Conservation (phyloP, 2,797 vertebrate genomes). For the Nannoperca australis region DNA sequence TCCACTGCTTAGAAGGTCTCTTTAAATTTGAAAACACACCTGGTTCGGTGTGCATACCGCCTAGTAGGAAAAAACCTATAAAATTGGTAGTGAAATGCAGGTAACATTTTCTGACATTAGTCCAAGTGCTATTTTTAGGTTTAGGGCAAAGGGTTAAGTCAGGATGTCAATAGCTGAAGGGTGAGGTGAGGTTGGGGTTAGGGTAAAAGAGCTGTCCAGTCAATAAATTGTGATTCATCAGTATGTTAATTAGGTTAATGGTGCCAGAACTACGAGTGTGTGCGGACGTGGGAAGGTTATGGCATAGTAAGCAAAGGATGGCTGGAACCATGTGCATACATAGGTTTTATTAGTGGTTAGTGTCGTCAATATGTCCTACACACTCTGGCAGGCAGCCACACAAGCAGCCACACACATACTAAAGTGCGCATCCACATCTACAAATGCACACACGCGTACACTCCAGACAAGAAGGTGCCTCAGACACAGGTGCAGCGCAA, state of each 20-base stretch:
- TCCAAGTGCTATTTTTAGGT: conserved; percentile 37
- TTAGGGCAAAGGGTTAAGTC: conserved; percentile 22
- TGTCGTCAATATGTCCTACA: conserved; percentile 59
- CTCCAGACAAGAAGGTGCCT: conserved; percentile 60
- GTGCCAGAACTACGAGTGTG: conserved; percentile 7
- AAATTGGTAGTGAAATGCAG: not conserved
- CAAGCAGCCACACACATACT: conserved; percentile 6
- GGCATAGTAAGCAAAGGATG: conserved; percentile 24
- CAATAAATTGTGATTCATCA: conserved; percentile 35
- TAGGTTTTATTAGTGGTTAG: conserved; percentile 40
- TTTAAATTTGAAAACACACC: conserved; percentile 17
- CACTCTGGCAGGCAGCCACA: conserved; percentile 47
- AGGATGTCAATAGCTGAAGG: conserved; percentile 10
- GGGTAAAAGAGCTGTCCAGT: conserved; percentile 23
- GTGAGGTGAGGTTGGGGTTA: conserved; percentile 17
- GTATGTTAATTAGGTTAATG: conserved; percentile 39
- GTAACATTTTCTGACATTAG: conserved; percentile 6
- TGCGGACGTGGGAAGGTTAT: conserved; percentile 4
- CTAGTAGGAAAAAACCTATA: conserved; percentile 18
- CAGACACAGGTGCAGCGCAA: conserved; percentile 75
- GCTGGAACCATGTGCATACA: conserved; percentile 22
- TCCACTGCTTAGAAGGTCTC: conserved; percentile 13
- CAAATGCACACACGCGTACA: conserved; percentile 41
- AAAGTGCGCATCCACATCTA: conserved; percentile 37
- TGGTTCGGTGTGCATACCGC: not conserved